A percentile compares a stretch with the other conserved stretches of the same genome.
These are phyloP conservation scores for Crenichthys baileyi DNA, from an alignment of 2,797 vertebrate species.

Conservation along the genomic window DNA sequence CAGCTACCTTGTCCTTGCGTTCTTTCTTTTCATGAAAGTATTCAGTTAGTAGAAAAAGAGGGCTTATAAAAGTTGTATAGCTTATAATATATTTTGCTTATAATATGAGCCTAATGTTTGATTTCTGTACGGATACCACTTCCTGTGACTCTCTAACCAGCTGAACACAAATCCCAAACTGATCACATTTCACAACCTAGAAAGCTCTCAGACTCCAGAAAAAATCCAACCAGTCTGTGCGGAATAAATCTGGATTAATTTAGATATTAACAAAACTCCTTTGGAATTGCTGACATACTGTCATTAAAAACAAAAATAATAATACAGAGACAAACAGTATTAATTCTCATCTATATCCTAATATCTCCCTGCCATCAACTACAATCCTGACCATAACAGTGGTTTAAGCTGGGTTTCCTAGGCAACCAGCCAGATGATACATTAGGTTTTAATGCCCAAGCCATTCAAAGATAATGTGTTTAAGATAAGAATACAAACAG, in stretches of 20 bases:
- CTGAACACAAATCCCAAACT: slow-evolving; percentile 44
- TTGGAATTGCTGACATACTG: background rate
- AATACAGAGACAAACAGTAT: background rate
- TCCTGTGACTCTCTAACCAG: slow-evolving; percentile 27
- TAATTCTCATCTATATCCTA: slow-evolving; percentile 1
- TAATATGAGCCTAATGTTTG: slow-evolving; percentile 35
- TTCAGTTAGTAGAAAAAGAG: background rate
- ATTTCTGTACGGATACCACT: slow-evolving; percentile 29
- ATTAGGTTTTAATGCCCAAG: slow-evolving; percentile 36
- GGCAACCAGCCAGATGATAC: slow-evolving; percentile 40
- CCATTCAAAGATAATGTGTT: slow-evolving; percentile 7
- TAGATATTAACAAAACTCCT: background rate
- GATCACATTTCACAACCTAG: slow-evolving; percentile 43
- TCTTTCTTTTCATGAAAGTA: background rate
- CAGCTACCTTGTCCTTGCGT: too few relatives aligned
- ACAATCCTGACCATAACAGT: background rate
- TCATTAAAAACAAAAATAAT: background rate
- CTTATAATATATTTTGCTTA: background rate
- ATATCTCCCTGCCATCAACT: background rate
- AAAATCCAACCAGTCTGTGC: slow-evolving; percentile 19
- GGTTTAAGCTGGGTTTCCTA: slow-evolving; percentile 15
- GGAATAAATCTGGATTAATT: background rate
- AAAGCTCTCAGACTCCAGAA: slow-evolving; percentile 21
- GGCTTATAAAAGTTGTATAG: slow-evolving; percentile 18
- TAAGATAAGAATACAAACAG: slow-evolving; percentile 16